Evolutionary conservation across 2,113 vertebrate species (phyloP).

Genomic region (Peromyscus maniculatus): DNA sequence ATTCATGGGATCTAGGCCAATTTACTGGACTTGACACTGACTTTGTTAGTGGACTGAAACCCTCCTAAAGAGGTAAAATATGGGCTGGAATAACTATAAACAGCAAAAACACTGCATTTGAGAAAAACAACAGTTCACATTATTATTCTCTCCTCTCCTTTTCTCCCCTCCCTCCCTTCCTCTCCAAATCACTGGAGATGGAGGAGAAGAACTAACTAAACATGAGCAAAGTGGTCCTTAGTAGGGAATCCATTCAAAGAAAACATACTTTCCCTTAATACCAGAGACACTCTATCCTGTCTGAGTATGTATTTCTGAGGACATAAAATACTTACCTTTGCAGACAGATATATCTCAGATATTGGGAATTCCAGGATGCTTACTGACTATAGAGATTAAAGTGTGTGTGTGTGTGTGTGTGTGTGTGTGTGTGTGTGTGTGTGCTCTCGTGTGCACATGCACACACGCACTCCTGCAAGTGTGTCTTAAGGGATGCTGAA

Average conservation of each 20-base stretch:
- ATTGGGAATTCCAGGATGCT: not conserved
- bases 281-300: constrained; percentile 65
- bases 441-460: too few relatives aligned
- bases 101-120: constrained; percentile 52
- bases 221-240: constrained; percentile 59
- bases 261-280: constrained; percentile 72
- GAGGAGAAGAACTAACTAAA: not conserved
- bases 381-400: not conserved
- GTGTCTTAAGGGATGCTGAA: not conserved
- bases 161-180: not conserved
- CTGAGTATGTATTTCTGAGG: constrained; percentile 65
- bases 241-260: constrained; percentile 63
- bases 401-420: not conserved
- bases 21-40: constrained; percentile 42
- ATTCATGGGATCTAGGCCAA: not conserved
- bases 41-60: constrained; percentile 65
- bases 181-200: not conserved
- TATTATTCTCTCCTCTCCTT: not conserved
- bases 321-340: constrained; percentile 53
- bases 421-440: not conserved
- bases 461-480: not conserved
- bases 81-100: constrained; percentile 59
- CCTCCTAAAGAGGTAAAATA: constrained; percentile 45
- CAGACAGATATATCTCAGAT: constrained; percentile 64
- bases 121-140: constrained; percentile 58